These are phyloP conservation scores for Karalla daura DNA, from an alignment of 2,797 vertebrate genomes.

Conservation along the genomic window DNA sequence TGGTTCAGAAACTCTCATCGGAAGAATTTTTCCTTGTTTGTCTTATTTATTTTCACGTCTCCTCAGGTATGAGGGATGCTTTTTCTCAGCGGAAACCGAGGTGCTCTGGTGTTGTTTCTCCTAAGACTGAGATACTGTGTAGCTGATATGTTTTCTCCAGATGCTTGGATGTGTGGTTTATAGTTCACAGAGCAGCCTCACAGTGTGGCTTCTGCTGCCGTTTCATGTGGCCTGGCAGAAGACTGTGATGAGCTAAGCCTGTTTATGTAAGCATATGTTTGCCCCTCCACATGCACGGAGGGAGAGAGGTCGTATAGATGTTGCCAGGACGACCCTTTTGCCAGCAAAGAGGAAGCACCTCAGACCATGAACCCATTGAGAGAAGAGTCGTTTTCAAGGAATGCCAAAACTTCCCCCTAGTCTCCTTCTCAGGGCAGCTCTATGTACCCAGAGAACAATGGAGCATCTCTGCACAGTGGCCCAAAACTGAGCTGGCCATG, in stretches of 20 bases:
- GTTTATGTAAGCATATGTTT: constrained; percentile 55
- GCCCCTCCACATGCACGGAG: constrained; percentile 23
- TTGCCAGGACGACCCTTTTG: constrained; percentile 48
- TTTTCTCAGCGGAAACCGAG: constrained; percentile 25
- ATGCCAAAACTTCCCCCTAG: constrained; percentile 59
- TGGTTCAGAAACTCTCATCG: too few relatives aligned
- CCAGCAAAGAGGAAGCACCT: constrained; percentile 54
- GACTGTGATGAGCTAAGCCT: constrained; percentile 46
- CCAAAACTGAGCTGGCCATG: constrained; percentile 40
- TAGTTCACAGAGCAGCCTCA: constrained; percentile 47
- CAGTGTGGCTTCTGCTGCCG: constrained; percentile 34
- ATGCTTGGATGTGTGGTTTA: constrained; percentile 46
- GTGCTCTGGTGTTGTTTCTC: constrained; percentile 6
- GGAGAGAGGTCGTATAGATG: constrained; percentile 46
- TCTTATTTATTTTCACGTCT: constrained; percentile 1
- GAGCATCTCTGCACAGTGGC: constrained; percentile 42
- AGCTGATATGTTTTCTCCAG: constrained; percentile 52
- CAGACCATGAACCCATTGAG: constrained; percentile 40
- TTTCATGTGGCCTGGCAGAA: constrained; percentile 59
- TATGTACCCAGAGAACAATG: constrained; percentile 71
- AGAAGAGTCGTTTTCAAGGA: constrained; percentile 61
- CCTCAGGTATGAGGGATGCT: not conserved
- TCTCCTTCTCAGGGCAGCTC: constrained; percentile 46
- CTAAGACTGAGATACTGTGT: constrained; percentile 18
- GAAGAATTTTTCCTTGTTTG: not conserved